Percentiles rank a stretch among this genome's conserved stretches.
These are phyloP conservation scores for Anastrepha obliqua DNA, from an alignment of 1,140 invertebrate species.

Conservation along the genomic window DNA sequence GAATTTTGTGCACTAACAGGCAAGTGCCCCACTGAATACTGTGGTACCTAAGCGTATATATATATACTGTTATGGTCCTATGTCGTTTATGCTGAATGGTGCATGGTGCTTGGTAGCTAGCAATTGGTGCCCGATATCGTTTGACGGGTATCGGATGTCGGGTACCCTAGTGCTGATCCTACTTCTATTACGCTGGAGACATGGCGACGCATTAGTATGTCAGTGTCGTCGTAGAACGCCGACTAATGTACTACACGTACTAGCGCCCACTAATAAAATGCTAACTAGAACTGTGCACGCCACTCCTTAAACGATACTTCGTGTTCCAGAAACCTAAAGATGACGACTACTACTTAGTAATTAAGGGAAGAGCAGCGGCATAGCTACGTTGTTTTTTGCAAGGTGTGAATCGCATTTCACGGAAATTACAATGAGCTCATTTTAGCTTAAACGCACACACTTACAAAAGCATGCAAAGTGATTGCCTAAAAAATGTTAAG, in stretches of 20 bases:
- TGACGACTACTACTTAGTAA: neutral
- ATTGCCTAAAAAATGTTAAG: neutral
- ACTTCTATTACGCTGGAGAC: slow-evolving; percentile 29
- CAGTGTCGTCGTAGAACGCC: neutral
- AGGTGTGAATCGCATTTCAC: slow-evolving; percentile 1
- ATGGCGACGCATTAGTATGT: neutral
- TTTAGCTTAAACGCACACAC: neutral
- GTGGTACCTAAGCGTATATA: neutral
- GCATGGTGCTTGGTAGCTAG: neutral
- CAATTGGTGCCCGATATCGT: neutral
- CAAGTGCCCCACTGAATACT: neutral
- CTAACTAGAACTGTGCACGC: neutral
- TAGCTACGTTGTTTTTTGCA: neutral
- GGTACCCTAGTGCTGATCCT: slow-evolving; percentile 21
- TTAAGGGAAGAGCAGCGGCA: neutral
- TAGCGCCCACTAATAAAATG: slow-evolving; percentile 2
- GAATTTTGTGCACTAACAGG: slow-evolving; percentile 11
- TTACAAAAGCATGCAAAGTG: neutral
- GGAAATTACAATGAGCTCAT: slow-evolving; percentile 14
- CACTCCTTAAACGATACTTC: slow-evolving; percentile 27
- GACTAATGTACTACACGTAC: slow-evolving; percentile 6
- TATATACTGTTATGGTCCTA: neutral
- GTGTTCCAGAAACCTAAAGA: slow-evolving; percentile 17
- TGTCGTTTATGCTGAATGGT: neutral
- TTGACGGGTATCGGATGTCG: slow-evolving; percentile 25